Evolutionary conservation across 2,797 vertebrate species (phyloP).

Genomic region (Acrocephalus scirpaceus): DNA sequence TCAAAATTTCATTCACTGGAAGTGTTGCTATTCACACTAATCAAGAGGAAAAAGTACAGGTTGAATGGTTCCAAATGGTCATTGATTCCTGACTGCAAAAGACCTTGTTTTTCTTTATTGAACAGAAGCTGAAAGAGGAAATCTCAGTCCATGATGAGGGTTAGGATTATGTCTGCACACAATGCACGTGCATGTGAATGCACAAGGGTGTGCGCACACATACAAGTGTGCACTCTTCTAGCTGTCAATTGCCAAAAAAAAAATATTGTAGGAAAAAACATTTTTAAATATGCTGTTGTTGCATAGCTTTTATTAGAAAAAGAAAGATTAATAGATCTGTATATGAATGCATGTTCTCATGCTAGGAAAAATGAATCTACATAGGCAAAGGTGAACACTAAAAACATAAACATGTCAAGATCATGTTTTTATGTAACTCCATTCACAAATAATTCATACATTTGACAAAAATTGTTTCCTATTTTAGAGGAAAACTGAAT

Average conservation of each 20-base stretch:
- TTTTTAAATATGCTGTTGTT: not conserved
- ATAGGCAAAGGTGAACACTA: not conserved
- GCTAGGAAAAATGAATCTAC: not conserved
- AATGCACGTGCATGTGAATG: not conserved
- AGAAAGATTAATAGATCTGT: not conserved
- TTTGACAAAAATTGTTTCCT: not conserved
- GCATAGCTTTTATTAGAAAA: not conserved
- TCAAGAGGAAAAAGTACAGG: slow-evolving; percentile 16
- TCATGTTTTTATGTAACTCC: not conserved
- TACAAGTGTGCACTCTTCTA: not conserved
- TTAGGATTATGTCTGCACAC: not conserved
- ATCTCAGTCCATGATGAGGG: not conserved
- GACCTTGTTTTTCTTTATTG: not conserved
- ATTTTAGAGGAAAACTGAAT: not conserved
- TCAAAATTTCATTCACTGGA: not conserved
- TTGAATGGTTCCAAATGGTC: slow-evolving; percentile 12
- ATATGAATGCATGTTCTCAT: not conserved
- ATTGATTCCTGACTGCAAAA: slow-evolving; percentile 14
- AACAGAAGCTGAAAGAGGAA: not conserved
- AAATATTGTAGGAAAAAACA: not conserved
- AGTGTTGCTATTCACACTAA: slow-evolving; percentile 8
- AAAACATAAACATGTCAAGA: not conserved
- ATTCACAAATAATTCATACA: not conserved
- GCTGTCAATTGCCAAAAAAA: not conserved
- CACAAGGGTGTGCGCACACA: too few relatives aligned